Percentiles rank a stretch among this genome's conserved stretches.
Evolutionary conservation across 2,113 vertebrate species (phyloP).

Genomic region (Variabilichromis moorii): DNA sequence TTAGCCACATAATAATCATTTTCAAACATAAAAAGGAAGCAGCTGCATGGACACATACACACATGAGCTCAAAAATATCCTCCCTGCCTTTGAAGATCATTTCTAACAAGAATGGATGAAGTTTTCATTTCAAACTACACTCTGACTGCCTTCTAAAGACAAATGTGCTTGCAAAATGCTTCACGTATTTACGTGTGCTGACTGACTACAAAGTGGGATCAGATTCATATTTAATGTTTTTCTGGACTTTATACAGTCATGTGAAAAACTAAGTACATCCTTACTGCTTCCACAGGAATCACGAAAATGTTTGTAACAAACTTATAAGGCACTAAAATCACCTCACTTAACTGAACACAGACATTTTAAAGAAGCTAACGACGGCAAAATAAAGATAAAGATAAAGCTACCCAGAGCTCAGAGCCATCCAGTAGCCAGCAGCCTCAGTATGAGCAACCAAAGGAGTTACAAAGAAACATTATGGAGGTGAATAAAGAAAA

Average conservation of each 20-base stretch:
- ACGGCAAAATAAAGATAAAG: neutral
- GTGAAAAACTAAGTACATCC: neutral
- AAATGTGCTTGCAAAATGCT: neutral
- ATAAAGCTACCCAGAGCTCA: neutral
- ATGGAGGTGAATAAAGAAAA: neutral
- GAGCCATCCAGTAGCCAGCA: neutral
- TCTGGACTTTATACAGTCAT: neutral
- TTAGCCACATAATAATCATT: neutral
- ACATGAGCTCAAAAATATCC: neutral
- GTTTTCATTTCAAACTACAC: neutral
- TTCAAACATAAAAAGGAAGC: neutral
- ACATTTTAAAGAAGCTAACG: neutral
- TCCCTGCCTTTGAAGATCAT: neutral
- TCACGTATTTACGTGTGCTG: neutral
- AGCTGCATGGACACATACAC: neutral
- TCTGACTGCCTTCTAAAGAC: neutral
- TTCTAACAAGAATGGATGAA: neutral
- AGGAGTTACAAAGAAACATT: neutral
- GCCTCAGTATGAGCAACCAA: neutral
- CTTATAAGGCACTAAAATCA: neutral
- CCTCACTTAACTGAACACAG: neutral
- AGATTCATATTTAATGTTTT: neutral
- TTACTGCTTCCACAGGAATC: neutral
- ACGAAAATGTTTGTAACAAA: neutral
- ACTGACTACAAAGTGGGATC: neutral